Evolutionary conservation across 2,797 vertebrate species (phyloP).

Genomic region (Eulemur rubriventer): DNA sequence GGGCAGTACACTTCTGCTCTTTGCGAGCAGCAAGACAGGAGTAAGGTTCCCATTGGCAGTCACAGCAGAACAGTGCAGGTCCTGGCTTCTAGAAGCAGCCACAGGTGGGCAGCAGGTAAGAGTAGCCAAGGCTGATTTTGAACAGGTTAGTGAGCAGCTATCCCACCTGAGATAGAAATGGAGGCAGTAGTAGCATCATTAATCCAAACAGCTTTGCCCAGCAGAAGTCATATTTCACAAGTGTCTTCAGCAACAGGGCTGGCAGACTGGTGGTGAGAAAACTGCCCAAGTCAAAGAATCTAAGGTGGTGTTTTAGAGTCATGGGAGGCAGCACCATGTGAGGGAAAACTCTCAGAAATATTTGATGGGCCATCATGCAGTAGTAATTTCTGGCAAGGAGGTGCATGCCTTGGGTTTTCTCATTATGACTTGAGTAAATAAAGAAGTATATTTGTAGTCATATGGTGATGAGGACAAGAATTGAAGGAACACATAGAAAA

Average conservation of each 20-base stretch:
- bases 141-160: neutral
- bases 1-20: neutral
- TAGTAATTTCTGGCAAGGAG: neutral
- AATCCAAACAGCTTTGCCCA: neutral
- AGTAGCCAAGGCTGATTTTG: neutral
- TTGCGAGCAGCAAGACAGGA: neutral
- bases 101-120: neutral
- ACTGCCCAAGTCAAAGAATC: neutral
- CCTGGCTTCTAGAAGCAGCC: neutral
- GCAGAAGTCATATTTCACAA: neutral
- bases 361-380: neutral
- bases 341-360: neutral
- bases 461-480: neutral
- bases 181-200: neutral
- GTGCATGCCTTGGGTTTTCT: neutral
- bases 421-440: neutral
- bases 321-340: rapidly evolving
- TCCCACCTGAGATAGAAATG: neutral
- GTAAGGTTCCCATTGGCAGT: neutral
- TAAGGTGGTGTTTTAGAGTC: neutral
- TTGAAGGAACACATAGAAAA: neutral
- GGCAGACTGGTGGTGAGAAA: neutral
- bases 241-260: neutral
- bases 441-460: neutral
- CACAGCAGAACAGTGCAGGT: neutral